Base-by-base conservation (phyloP, 1,140 invertebrate genomes). In the Temnothorax longispinosus region DNA sequence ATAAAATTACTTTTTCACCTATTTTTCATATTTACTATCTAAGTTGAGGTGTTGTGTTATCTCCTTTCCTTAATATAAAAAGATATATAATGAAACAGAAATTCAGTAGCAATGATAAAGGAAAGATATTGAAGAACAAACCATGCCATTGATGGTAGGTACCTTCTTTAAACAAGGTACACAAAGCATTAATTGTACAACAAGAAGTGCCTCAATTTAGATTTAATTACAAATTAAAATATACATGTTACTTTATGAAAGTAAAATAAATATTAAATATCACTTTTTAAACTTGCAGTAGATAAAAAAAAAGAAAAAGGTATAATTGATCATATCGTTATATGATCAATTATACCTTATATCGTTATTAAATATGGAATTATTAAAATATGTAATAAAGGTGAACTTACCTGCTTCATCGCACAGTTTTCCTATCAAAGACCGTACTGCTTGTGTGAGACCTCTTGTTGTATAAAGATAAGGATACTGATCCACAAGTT, bases 401-500 rank as follows among this genome's bases (percentile, higher is more conserved):
- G 32, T 50, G 3, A 15, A 58, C 50, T 84, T 87, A 87, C 81
- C 0, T 3, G 38, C 35, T 32, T 71, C 71, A 0, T 85, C 0
- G 54, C 47, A 15, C 54, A 91, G 27, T 71, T 21, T 80, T 13
- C 10, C 0, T 3, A 91, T 10, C 7, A 91, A 44, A 7, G 90
- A 91, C 15, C 72, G 41, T 0, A 89, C 85, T 35, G 27, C 7
- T 18, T 4, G 6, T 11, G 0, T 18, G 2, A 60, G 0, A 2
- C 41, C 6, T 27, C 38, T 76, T 3, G 11, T 18, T 32, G 85
- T 81, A 50, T 75, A 91, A 15, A 91, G 4, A 18, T 87, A 85
- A 11, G 90, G 87, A 65, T 77, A 88, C 2, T 58, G 64, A 1
- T 82, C 27, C 10, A 50, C 76, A 27, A 50, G 35, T 10, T 71